These are phyloP conservation scores for Mustela erminea DNA, from an alignment of 2,797 vertebrate genomes.

Conservation along the genomic window DNA sequence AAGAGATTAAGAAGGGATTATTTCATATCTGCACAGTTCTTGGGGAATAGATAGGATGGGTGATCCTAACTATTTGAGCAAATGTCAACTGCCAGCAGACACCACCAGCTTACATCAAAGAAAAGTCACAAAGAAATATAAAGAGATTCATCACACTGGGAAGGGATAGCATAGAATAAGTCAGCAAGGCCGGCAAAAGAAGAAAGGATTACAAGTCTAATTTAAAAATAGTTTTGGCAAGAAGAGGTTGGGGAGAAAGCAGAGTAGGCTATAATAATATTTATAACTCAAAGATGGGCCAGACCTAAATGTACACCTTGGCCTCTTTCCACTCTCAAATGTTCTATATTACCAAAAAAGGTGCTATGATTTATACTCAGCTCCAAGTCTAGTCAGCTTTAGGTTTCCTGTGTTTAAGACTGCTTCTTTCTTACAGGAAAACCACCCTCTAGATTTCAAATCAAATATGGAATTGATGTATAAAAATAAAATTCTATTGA, in stretches of 20 bases:
- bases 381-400: constrained; percentile 51
- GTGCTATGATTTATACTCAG: constrained; percentile 69
- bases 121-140: constrained; percentile 68
- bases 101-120: constrained; percentile 44
- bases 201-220: constrained; percentile 53
- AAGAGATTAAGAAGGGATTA: constrained; percentile 59
- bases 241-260: constrained; percentile 63
- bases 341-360: constrained; percentile 68
- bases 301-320: constrained; percentile 78
- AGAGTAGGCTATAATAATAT: constrained; percentile 79
- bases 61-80: constrained; percentile 57
- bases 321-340: constrained; percentile 75
- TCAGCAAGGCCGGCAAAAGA: constrained; percentile 64
- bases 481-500: constrained; percentile 59
- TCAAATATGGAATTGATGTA: not conserved
- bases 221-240: constrained; percentile 75
- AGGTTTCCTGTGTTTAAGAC: constrained; percentile 64
- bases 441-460: constrained; percentile 34
- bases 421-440: constrained; percentile 64
- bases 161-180: constrained; percentile 66
- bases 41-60: not conserved
- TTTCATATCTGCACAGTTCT: constrained; percentile 50
- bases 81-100: constrained; percentile 65
- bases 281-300: constrained; percentile 76
- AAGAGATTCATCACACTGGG: constrained; percentile 61